Percentiles rank a stretch among this genome's conserved stretches.
Evolutionary conservation across 1,140 invertebrate species (phyloP).

Genomic region (Andricus grossulariae): DNA sequence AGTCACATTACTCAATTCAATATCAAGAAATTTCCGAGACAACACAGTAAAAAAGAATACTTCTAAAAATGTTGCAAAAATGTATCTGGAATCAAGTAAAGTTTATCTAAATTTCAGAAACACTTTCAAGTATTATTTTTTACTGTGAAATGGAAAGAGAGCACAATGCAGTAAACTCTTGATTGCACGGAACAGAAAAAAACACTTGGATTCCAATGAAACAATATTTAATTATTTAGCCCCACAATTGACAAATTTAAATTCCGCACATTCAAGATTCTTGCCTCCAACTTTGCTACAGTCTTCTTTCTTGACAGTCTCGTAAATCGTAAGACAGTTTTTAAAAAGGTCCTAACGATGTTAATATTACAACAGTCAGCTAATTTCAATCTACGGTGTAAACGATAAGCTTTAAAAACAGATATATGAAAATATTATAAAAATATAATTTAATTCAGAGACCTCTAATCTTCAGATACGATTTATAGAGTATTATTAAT

Average conservation of each 20-base stretch:
- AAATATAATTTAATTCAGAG: constrained; percentile 41
- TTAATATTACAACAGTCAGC: background rate
- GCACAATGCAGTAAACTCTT: background rate
- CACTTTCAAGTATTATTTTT: too few species aligned
- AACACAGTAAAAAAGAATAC: background rate
- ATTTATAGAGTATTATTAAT: constrained; percentile 9
- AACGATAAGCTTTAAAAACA: constrained; percentile 14
- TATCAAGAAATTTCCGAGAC: background rate
- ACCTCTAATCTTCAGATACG: constrained; percentile 13
- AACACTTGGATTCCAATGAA: background rate
- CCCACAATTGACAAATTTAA: background rate
- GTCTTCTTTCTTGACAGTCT: too few species aligned
- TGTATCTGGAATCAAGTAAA: too few species aligned
- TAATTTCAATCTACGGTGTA: constrained; percentile 10
- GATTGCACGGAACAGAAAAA: background rate
- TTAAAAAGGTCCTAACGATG: background rate
- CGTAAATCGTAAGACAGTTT: background rate
- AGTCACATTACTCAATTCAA: background rate
- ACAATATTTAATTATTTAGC: background rate
- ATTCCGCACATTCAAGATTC: constrained; percentile 1
- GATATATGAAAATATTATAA: constrained; percentile 43
- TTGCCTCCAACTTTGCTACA: background rate
- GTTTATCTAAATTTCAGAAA: too few species aligned
- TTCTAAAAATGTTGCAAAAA: too few species aligned
- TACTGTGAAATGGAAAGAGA: background rate